phyloP scores from a whole-genome alignment of 2,888 invertebrate genomes.

The Rhagonycha lutea region DNA sequence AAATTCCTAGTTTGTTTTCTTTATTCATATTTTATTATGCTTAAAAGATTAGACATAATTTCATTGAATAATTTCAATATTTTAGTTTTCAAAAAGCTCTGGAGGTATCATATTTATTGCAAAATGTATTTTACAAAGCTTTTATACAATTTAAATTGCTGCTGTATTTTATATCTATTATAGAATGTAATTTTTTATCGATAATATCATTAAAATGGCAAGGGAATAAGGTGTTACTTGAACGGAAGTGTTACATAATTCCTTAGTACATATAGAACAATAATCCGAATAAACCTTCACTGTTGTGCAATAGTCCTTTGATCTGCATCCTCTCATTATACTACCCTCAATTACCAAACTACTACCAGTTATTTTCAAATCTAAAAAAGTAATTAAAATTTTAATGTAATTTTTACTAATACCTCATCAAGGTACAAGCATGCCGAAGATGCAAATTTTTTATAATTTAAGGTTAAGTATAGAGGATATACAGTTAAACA shows the following conservation, averaged over 20 bases:
- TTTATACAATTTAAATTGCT: background rate
- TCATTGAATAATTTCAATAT: no score
- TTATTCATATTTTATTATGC: no score
- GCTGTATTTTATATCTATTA: background rate
- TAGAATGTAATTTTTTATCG: background rate
- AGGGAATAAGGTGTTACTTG: background rate
- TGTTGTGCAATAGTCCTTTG: background rate
- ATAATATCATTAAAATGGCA: background rate
- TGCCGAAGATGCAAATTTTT: no score
- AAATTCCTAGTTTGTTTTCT: no score
- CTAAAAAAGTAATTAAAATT: background rate
- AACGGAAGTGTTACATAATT: background rate
- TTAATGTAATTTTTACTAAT: background rate
- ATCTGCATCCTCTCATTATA: background rate
- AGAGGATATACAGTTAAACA: no score
- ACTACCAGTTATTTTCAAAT: background rate
- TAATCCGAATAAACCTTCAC: conserved; percentile 1
- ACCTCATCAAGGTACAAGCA: no score
- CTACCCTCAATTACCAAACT: background rate
- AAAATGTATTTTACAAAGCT: background rate
- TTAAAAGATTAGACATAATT: no score
- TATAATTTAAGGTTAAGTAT: no score
- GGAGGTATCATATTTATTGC: background rate
- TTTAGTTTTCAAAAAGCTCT: no score
- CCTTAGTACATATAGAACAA: background rate